These are phyloP conservation scores for Myripristis murdjan DNA, from an alignment of 2,797 vertebrate species.

Conservation along the genomic window DNA sequence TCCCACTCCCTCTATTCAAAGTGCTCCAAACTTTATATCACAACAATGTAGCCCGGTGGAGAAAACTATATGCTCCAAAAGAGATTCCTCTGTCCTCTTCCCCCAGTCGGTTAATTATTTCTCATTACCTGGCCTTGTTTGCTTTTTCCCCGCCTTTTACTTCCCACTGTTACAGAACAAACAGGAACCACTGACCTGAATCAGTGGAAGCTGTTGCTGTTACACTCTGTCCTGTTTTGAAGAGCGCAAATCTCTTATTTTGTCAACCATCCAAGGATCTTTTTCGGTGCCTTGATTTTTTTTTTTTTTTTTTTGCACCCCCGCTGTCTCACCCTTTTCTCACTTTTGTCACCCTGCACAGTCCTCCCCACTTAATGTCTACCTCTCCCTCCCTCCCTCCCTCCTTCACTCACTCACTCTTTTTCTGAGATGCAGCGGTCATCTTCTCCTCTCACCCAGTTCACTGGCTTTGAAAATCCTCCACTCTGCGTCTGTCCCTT, in stretches of 20 bases:
- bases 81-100: constrained; percentile 12
- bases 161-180: constrained; percentile 22
- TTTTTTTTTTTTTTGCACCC: constrained; percentile 6
- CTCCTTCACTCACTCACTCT: constrained; percentile 25
- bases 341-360: neutral
- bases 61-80: neutral
- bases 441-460: constrained; percentile 13
- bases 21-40: constrained; percentile 29
- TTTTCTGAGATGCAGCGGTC: constrained; percentile 15
- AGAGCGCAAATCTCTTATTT: constrained; percentile 44
- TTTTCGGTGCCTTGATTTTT: constrained; percentile 7
- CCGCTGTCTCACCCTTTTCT: neutral
- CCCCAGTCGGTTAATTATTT: neutral
- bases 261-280: constrained; percentile 34
- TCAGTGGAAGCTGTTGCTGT: constrained; percentile 23
- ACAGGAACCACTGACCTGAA: constrained; percentile 52
- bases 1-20: constrained; percentile 40
- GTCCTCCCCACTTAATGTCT: constrained; percentile 7
- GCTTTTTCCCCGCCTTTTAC: neutral
- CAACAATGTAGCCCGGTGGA: constrained; percentile 17
- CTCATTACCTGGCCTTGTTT: constrained; percentile 33
- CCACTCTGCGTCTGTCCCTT: constrained; percentile 18
- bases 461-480: constrained; percentile 16
- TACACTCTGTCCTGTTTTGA: constrained; percentile 27
- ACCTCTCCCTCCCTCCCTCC: neutral